Evolutionary conservation across 2,888 invertebrate genomes (phyloP), one percentile per base, ranked within the genome.

Genomic region (Epiperipatus broadwayi): DNA sequence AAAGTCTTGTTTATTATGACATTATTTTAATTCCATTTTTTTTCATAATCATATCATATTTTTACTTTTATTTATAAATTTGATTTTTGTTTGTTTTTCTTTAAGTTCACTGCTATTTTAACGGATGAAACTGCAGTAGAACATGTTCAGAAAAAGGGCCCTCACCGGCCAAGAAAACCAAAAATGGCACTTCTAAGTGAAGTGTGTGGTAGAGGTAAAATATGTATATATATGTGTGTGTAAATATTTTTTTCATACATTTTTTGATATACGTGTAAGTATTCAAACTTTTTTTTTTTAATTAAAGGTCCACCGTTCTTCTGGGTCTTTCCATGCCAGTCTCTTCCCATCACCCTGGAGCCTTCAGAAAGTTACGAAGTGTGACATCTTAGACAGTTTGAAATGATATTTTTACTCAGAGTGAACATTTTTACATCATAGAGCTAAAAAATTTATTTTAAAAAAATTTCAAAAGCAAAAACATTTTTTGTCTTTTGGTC

Each of bases 61-160:
- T 3, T 20, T 22, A 19, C 10, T 28, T 35, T 7, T 20, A 15
- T 15, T 20, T 39, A 10, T 3, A 16, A 16, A 12, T 4, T n/a
- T n/a, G n/a, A n/a, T n/a, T n/a, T n/a, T n/a, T n/a, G n/a, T n/a
- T n/a, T n/a, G n/a, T n/a, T n/a, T 12, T 41, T 35, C 5, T 57
- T 58, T 10, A 79, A 84, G 60, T 64, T 84, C 47, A 75, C 78
- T 55, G 78, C 79, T 5, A 78, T 84, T 50, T 68, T 80, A 45
- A 71, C 72, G 41, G 83, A 84, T 53, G 80, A 83, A 59, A 84
- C 81, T 15, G 75, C 76, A 1, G 71, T 81, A 1, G 81, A 84
- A 55, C 73, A 77, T 49, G 68, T 78, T 5, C 61, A 63, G 58
- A 59, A 71, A 46, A 70, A 69, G 51, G 73, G 76, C 21, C 65